Evolutionary conservation across 1,140 invertebrate genomes (phyloP).

Genomic region (Plectus sambesii): DNA sequence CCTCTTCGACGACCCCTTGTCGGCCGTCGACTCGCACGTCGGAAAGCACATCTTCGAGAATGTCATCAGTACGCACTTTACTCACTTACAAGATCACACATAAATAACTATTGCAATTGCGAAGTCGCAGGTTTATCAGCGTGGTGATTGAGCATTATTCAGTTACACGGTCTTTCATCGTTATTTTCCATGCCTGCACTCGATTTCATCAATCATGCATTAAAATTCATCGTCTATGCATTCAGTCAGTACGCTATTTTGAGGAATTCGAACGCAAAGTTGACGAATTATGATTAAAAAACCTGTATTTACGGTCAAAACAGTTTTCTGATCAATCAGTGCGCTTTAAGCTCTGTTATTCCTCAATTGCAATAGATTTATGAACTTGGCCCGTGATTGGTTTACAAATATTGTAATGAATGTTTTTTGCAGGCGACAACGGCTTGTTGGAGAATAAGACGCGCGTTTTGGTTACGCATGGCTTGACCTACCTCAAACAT

Average conservation of each 20-base stretch:
- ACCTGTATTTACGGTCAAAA: background rate
- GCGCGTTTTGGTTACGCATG: constrained; percentile 15
- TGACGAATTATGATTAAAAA: background rate
- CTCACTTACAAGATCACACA: background rate
- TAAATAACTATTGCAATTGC: no score
- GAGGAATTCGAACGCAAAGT: no score
- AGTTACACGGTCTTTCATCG: no score
- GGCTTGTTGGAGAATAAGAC: constrained; percentile 61
- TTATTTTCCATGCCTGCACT: background rate
- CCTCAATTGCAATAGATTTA: background rate
- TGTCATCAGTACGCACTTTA: constrained; percentile 36
- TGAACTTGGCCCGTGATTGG: background rate
- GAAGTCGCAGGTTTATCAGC: no score
- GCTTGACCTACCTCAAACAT: no score
- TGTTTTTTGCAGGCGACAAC: background rate
- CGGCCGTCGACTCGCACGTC: constrained; percentile 48
- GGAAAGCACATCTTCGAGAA: constrained; percentile 51
- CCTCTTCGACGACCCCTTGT: constrained; percentile 53
- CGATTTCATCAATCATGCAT: background rate
- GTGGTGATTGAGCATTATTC: background rate
- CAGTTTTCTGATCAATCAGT: background rate
- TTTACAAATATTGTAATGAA: no score
- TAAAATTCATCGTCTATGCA: background rate
- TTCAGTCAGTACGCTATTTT: no score
- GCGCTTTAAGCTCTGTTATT: background rate